These are phyloP conservation scores for Cataglyphis altisquamis DNA, from an alignment of 2,888 invertebrate genomes.

Conservation along the genomic window DNA sequence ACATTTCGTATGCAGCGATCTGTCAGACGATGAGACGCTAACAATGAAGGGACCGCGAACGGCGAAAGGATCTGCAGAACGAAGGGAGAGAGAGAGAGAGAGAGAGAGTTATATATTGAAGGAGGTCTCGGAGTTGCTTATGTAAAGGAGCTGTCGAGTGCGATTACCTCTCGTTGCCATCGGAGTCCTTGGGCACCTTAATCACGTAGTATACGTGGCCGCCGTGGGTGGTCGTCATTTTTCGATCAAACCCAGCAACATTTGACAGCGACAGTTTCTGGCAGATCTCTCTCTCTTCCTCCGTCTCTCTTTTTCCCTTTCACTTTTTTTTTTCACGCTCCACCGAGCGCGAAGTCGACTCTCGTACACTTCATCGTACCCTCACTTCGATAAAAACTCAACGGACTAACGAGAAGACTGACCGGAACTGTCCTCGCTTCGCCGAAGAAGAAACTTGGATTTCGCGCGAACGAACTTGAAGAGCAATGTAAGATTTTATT, in stretches of 20 bases:
- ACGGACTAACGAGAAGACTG: slow-evolving; percentile 3
- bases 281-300: background rate
- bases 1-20: background rate
- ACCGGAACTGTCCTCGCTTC: slow-evolving; percentile 46
- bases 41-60: background rate
- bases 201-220: slow-evolving; percentile 91
- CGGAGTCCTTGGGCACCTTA: slow-evolving; percentile 88
- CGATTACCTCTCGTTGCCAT: slow-evolving; percentile 83
- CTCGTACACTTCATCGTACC: slow-evolving; percentile 35
- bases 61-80: background rate
- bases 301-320: background rate
- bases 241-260: slow-evolving; percentile 67
- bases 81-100: background rate
- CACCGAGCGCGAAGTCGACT: slow-evolving; percentile 23
- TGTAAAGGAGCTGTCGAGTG: slow-evolving; percentile 29
- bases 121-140: background rate
- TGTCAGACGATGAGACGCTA: slow-evolving; percentile 14
- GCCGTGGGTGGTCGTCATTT: slow-evolving; percentile 88
- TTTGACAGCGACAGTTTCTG: slow-evolving; percentile 53
- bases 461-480: slow-evolving; percentile 65
- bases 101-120: background rate
- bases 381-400: slow-evolving; percentile 21
- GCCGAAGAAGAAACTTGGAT: slow-evolving; percentile 66
- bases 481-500: slow-evolving; percentile 72
- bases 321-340: slow-evolving; percentile 9